Percentiles rank a stretch among this genome's conserved stretches.
Evolutionary conservation across 2,113 vertebrate species (phyloP).

Genomic region (Diglossa brunneiventris): DNA sequence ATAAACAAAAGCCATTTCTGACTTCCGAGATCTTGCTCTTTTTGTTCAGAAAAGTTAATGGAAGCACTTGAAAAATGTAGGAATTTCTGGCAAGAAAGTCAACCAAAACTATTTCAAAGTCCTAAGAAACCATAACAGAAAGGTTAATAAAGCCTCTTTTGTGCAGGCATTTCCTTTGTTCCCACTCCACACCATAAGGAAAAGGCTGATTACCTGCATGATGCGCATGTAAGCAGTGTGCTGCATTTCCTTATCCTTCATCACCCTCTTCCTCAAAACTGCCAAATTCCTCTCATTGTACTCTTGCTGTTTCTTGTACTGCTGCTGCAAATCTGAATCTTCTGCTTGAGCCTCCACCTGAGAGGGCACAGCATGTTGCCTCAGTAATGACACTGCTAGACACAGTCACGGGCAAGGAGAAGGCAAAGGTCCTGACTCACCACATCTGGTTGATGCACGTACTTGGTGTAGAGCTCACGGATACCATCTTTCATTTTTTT

Average conservation of each 20-base stretch:
- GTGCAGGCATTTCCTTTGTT: not conserved
- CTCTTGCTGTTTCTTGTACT: conserved; percentile 76
- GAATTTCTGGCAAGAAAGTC: not conserved
- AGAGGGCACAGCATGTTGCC: not conserved
- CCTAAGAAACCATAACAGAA: not conserved
- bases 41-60: not conserved
- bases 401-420: not conserved
- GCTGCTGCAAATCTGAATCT: conserved; percentile 78
- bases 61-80: not conserved
- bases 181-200: not conserved
- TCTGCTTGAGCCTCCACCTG: conserved; percentile 79
- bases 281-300: conserved; percentile 81
- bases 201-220: conserved; percentile 78
- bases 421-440: conserved; percentile 71
- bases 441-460: conserved; percentile 76
- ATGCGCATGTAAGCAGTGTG: conserved; percentile 77
- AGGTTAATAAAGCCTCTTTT: not conserved
- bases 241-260: conserved; percentile 79
- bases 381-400: not conserved
- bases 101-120: not conserved
- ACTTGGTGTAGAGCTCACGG: conserved; percentile 75
- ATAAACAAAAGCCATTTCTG: not conserved
- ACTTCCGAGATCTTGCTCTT: not conserved
- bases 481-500: conserved; percentile 82
- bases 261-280: conserved; percentile 79